A percentile compares a stretch with the other conserved stretches of the same genome.
Conservation (phyloP, 2,113 vertebrate species). For the Ptyas mucosa region DNA sequence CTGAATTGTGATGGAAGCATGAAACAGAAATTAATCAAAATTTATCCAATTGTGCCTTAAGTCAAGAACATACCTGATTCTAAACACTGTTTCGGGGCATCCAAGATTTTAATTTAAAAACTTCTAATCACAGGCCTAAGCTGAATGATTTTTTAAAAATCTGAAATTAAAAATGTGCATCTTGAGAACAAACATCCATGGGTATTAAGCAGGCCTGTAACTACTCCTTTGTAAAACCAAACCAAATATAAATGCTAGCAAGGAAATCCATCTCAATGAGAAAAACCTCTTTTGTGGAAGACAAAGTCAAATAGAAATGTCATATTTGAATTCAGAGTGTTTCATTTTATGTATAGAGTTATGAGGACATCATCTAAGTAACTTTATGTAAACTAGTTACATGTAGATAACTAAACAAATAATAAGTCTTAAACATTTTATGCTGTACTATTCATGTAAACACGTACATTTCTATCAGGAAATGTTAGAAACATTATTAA, state of each 20-base stretch:
- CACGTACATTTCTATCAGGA: not conserved
- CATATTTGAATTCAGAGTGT: not conserved
- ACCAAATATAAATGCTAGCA: not conserved
- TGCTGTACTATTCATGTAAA: not conserved
- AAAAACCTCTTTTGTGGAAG: not conserved
- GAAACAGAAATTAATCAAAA: not conserved
- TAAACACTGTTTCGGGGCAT: not conserved
- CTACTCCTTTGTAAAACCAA: not conserved
- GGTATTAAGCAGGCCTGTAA: not conserved
- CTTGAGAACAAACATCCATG: not conserved
- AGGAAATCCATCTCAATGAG: not conserved
- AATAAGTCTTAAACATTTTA: not conserved
- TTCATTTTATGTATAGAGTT: not conserved
- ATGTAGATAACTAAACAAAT: not conserved
- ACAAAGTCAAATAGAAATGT: not conserved
- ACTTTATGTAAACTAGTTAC: not conserved
- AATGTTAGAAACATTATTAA: not conserved
- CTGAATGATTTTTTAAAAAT: not conserved
- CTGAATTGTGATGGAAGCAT: not conserved
- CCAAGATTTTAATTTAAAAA: not conserved
- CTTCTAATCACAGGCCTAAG: not conserved
- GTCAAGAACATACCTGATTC: not conserved
- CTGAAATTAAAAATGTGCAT: not conserved
- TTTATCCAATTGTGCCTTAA: not conserved
- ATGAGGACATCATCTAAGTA: not conserved